phyloP scores from a whole-genome alignment of 2,888 invertebrate species.

The Teleogryllus oceanicus region DNA sequence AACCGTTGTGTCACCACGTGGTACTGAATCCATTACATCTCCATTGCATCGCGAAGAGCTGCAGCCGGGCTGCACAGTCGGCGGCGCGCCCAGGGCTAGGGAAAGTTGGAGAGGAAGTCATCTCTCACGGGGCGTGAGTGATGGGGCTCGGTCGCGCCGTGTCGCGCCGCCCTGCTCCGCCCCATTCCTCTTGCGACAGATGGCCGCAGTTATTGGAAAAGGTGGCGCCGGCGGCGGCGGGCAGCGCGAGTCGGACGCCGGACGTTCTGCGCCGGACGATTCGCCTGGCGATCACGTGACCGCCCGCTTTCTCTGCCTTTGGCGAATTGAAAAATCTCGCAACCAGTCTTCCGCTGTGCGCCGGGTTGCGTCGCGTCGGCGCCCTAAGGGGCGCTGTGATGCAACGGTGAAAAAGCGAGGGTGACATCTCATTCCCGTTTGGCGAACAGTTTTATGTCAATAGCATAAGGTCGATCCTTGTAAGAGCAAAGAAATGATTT shows the following conservation, averaged over 20 bases:
- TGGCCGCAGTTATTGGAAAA: constrained; percentile 9
- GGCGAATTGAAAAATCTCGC: neutral
- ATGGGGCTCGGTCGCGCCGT: neutral
- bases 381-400: neutral
- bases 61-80: no score
- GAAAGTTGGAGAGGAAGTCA: neutral
- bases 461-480: no score
- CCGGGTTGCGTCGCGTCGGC: neutral
- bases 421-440: no score
- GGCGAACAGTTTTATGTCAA: no score
- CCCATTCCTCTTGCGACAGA: constrained; percentile 10
- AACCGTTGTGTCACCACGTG: no score
- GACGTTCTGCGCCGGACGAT: no score
- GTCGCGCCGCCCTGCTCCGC: neutral
- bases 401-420: neutral
- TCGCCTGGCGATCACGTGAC: neutral
- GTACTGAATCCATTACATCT: no score
- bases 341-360: neutral
- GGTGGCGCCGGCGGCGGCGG: neutral
- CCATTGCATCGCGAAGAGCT: no score
- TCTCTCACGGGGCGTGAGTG: neutral
- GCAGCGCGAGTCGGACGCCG: neutral
- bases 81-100: neutral
- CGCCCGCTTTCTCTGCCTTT: neutral
- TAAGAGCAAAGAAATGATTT: no score